Evolutionary conservation across 2,888 invertebrate species (phyloP), one percentile per base, ranked within the genome.

Genomic region (Schrankia costaestrigalis): DNA sequence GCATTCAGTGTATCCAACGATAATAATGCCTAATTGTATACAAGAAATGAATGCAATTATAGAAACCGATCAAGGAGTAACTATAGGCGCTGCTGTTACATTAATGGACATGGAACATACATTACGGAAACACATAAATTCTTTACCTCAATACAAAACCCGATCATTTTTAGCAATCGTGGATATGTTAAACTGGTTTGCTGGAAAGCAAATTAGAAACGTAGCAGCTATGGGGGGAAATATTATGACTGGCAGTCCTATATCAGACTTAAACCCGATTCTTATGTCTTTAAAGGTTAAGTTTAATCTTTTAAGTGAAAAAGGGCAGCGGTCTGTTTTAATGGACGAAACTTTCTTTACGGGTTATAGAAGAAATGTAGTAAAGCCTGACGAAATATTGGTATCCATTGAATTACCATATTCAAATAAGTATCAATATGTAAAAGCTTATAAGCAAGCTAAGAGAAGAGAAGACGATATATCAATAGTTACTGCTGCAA

Each of bases 161-260:
- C 89, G 92, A 58, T 89, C 93, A 31, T 92, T 93, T 48, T 83
- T 78, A 54, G 91, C 94, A 18, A 90, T 96, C 18, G 87, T 93
- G 0, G 90, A 94, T 32, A 98, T 98, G 95, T 83, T 98, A 27
- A 93, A 96, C 68, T 97, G 94, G 93, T 98, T 98, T 89, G 98
- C 97, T 26, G 97, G 98, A 5, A 96, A 95, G 71, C 98, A 98
- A 81, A 97, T 98, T 36, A 89, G 98, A 58, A 98, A 97, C 73
- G 97, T 97, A n/a, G 97, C 97, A 23, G 93, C 95, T 8, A 80
- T 98, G 24, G 97, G 96, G 24, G 97, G 98, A 10, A 98, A 98
- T 68, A 95, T 98, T 48, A 96, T 97, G 92, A 97, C 97, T 0
- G 95, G 96, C 11, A 97, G 97, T 81, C 98, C 98, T 0, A 98